Conservation (phyloP, 2,113 vertebrate species). For the Edolisoma coerulescens region DNA sequence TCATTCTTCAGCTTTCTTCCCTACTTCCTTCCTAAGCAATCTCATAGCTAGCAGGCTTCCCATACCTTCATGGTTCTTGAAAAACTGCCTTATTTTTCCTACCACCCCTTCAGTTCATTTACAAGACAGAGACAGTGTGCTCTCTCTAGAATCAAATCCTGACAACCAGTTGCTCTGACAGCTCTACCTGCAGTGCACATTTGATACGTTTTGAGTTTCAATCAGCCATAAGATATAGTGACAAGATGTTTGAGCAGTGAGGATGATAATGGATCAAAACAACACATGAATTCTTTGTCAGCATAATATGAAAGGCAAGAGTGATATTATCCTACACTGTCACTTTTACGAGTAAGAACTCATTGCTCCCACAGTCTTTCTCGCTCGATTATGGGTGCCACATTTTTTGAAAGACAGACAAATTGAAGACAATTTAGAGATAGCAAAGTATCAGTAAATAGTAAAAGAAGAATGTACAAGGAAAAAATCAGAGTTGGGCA, state of each 20-base stretch:
- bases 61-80: not conserved
- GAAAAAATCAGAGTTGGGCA: not conserved
- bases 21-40: not conserved
- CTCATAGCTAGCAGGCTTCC: not conserved
- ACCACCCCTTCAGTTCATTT: not conserved
- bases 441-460: not conserved
- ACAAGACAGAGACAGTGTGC: not conserved
- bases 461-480: not conserved
- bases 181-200: not conserved
- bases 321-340: not conserved
- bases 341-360: not conserved
- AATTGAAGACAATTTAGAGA: not conserved
- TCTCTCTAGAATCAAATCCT: not conserved
- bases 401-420: slow-evolving; percentile 3
- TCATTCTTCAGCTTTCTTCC: not conserved
- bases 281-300: not conserved
- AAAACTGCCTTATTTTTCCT: not conserved
- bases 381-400: not conserved
- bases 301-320: not conserved
- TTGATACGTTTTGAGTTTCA: not conserved
- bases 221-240: not conserved
- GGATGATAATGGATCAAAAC: slow-evolving; percentile 13
- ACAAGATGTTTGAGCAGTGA: not conserved
- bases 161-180: not conserved
- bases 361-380: not conserved